Conservation (phyloP, 2,888 invertebrate species). For the Pemphredon lugubris region DNA sequence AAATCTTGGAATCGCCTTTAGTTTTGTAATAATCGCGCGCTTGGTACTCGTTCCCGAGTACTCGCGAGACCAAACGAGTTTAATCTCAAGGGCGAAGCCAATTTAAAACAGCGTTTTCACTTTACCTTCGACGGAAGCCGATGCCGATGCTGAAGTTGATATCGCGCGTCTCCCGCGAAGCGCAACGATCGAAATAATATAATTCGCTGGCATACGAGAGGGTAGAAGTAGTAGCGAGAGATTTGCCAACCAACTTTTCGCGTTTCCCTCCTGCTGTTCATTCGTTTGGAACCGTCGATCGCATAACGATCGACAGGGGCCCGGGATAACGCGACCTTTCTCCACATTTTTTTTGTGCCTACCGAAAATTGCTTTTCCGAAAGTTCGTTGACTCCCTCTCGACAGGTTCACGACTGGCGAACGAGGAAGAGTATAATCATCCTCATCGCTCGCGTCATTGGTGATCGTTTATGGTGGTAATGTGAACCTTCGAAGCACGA, state of each 20-base stretch:
- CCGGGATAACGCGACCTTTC: slow-evolving; percentile 21
- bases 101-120: too few relatives aligned
- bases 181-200: slow-evolving; percentile 31
- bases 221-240: too few relatives aligned
- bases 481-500: slow-evolving; percentile 21
- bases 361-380: slow-evolving; percentile 49
- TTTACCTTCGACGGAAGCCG: too few relatives aligned
- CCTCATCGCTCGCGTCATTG: slow-evolving; percentile 43
- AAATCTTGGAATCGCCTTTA: too few relatives aligned
- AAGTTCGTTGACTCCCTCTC: slow-evolving; percentile 50
- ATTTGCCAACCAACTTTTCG: slow-evolving; percentile 35
- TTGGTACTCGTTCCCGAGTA: too few relatives aligned
- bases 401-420: slow-evolving; percentile 27
- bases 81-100: too few relatives aligned
- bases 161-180: not conserved
- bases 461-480: slow-evolving; percentile 32
- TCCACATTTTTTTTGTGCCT: slow-evolving; percentile 30
- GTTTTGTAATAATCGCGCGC: too few relatives aligned
- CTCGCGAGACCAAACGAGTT: too few relatives aligned
- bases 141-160: too few relatives aligned
- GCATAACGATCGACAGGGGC: slow-evolving; percentile 54
- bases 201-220: slow-evolving; percentile 28
- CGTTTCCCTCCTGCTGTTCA: slow-evolving; percentile 58
- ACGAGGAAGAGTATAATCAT: slow-evolving; percentile 39
- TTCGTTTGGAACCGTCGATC: slow-evolving; percentile 51